These are phyloP conservation scores for Sepioteuthis lessoniana DNA, from an alignment of 2,888 invertebrate genomes.

Conservation along the genomic window DNA sequence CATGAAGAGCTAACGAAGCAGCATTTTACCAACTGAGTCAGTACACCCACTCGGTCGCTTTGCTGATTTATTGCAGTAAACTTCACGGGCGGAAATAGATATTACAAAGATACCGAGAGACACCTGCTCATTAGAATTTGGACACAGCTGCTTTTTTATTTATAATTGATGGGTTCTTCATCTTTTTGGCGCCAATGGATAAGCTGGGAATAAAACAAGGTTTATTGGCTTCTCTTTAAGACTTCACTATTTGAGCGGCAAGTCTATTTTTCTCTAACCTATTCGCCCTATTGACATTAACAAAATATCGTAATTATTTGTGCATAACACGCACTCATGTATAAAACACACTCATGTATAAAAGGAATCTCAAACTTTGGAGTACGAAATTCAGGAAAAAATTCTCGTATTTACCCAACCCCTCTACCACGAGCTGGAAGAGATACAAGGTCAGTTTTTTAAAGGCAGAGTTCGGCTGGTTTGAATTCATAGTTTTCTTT, in stretches of 20 bases:
- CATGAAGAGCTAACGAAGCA: not conserved
- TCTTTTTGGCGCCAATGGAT: not conserved
- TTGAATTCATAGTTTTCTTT: too few relatives aligned
- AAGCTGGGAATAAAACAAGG: not conserved
- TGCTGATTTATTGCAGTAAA: not conserved
- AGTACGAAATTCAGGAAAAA: too few relatives aligned
- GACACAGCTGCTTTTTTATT: not conserved
- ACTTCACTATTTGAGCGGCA: not conserved
- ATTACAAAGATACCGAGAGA: not conserved
- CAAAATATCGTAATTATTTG: too few relatives aligned
- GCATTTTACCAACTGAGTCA: not conserved
- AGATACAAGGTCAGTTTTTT: too few relatives aligned
- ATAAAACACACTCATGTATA: too few relatives aligned
- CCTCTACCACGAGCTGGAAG: too few relatives aligned
- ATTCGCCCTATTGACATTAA: too few relatives aligned
- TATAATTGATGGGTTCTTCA: not conserved
- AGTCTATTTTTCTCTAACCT: too few relatives aligned
- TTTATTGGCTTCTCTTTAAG: not conserved
- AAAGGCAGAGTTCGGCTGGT: too few relatives aligned
- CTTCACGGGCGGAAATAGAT: not conserved
- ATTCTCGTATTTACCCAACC: too few relatives aligned
- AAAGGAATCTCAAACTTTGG: too few relatives aligned
- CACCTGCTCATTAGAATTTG: not conserved
- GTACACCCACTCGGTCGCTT: not conserved
- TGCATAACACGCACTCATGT: too few relatives aligned